These are phyloP conservation scores for Caenorhabditis doughertyi DNA, from an alignment of 2,888 invertebrate species.

Conservation along the genomic window DNA sequence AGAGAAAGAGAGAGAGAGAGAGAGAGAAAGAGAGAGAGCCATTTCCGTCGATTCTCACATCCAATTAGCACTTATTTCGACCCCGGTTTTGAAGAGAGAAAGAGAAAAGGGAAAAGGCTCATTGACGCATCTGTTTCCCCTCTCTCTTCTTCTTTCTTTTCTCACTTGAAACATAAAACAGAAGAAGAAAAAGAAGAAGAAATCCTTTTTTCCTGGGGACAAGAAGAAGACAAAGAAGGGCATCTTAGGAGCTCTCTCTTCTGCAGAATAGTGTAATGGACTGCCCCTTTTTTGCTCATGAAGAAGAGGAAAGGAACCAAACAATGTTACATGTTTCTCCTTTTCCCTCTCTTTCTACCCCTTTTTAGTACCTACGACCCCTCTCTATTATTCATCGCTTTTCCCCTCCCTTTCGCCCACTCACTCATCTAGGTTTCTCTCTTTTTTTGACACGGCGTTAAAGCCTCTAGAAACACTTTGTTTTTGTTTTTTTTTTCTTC, in stretches of 20 bases:
- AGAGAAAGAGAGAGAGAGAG: too few relatives aligned
- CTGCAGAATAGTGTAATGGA: conserved; percentile 42
- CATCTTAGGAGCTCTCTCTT: background rate
- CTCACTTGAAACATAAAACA: conserved; percentile 49
- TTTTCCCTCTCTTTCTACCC: background rate
- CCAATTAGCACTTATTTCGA: conserved; percentile 62
- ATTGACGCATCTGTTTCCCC: conserved; percentile 57
- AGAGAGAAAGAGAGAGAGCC: too few relatives aligned
- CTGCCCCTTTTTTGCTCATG: conserved; percentile 39
- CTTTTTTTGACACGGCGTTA: background rate
- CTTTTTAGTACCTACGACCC: background rate
- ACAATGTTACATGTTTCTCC: conserved; percentile 49
- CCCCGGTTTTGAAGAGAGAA: conserved; percentile 7
- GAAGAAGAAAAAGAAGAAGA: too few relatives aligned
- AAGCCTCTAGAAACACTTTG: too few relatives aligned
- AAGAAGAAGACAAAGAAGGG: conserved; percentile 18
- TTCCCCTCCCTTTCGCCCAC: conserved; percentile 14
- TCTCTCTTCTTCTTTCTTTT: background rate
- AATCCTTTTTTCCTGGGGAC: background rate
- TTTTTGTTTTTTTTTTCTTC: too few relatives aligned
- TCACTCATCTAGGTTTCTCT: background rate
- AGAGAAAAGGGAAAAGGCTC: too few relatives aligned
- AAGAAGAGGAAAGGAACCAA: conserved; percentile 26
- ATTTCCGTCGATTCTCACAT: conserved; percentile 30
- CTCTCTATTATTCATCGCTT: conserved; percentile 52